A percentile compares a stretch with the other conserved stretches of the same genome.
Conservation (phyloP, 2,113 vertebrate species). For the Dendrocopos noguchii region DNA sequence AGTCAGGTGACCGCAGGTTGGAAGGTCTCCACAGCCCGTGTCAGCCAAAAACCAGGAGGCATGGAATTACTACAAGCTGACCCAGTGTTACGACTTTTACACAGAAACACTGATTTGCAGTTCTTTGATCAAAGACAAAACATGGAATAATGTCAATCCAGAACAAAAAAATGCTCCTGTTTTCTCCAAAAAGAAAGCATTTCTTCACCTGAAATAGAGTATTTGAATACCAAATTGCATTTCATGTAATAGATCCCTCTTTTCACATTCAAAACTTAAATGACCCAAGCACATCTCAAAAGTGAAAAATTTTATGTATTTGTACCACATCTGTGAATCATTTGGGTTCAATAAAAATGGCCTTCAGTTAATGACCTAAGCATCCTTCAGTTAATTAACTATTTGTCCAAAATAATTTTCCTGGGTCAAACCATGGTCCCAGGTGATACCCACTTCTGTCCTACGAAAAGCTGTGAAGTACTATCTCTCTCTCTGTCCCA, state of each 20-base stretch:
- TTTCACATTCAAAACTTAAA: background rate
- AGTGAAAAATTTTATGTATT: background rate
- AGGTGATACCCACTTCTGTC: background rate
- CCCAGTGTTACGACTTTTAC: background rate
- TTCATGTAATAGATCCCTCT: background rate
- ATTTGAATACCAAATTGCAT: background rate
- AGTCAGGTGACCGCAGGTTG: rapidly evolving
- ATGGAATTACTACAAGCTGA: background rate
- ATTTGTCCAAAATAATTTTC: background rate
- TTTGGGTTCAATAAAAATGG: background rate
- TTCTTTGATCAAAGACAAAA: background rate
- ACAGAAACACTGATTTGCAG: background rate
- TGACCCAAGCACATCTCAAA: background rate
- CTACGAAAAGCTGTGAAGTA: background rate
- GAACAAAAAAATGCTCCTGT: background rate
- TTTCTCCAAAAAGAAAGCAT: background rate
- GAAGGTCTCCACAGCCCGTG: rapidly evolving
- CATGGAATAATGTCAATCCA: background rate
- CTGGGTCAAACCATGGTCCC: background rate
- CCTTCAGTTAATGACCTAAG: background rate
- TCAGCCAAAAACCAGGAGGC: background rate
- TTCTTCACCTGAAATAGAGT: background rate
- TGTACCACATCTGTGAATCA: background rate
- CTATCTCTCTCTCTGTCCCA: background rate
- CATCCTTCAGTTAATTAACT: background rate